Conservation (phyloP, 1,140 invertebrate species). For the Hetaerina americana region DNA sequence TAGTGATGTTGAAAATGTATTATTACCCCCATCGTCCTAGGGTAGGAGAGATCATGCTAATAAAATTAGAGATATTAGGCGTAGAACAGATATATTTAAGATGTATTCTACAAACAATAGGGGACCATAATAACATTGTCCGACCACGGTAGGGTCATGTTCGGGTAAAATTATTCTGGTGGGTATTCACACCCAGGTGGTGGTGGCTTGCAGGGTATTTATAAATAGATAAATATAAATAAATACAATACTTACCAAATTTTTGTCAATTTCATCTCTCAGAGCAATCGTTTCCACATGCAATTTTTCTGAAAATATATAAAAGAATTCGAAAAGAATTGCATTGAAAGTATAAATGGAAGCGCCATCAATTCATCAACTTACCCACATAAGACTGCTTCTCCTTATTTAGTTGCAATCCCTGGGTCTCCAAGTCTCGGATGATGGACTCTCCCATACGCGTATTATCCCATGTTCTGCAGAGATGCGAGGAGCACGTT, state of each 20-base stretch:
- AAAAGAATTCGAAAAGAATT: slow-evolving; percentile 6
- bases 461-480: slow-evolving; percentile 31
- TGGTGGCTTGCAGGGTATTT: too few relatives aligned
- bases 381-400: slow-evolving; percentile 28
- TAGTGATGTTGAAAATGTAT: too few relatives aligned
- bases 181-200: too few relatives aligned
- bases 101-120: too few relatives aligned
- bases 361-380: background rate
- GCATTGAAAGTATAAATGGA: background rate
- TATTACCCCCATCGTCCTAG: too few relatives aligned
- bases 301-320: slow-evolving; percentile 17
- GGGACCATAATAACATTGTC: too few relatives aligned
- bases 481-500: background rate
- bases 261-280: slow-evolving; percentile 21
- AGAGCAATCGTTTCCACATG: slow-evolving; percentile 21
- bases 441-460: slow-evolving; percentile 32
- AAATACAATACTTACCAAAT: slow-evolving; percentile 14
- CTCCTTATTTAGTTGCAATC: slow-evolving; percentile 30
- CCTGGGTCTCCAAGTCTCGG: slow-evolving; percentile 30
- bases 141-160: too few relatives aligned
- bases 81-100: too few relatives aligned
- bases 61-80: too few relatives aligned
- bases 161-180: too few relatives aligned
- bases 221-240: too few relatives aligned
- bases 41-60: too few relatives aligned